phyloP scores from a whole-genome alignment of 2,888 invertebrate genomes.

The Apodemia zela region DNA sequence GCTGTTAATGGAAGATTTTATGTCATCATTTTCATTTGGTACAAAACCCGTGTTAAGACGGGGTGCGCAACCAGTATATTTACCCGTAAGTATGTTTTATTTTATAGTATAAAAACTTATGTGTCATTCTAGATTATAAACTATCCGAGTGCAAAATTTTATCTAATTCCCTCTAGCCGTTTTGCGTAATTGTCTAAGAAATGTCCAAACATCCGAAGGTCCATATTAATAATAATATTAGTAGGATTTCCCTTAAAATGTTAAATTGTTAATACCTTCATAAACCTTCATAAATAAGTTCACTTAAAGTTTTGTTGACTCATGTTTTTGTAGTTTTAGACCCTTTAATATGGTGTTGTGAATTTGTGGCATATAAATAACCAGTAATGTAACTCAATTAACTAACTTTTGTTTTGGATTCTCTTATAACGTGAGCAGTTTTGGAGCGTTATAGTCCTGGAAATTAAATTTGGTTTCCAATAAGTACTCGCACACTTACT shows the following conservation, averaged over 20 bases:
- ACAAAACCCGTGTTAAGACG: no score
- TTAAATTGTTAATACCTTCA: background rate
- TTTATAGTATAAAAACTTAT: no score
- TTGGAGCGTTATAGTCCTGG: constrained; percentile 2
- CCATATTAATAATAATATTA: background rate
- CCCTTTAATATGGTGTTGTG: background rate
- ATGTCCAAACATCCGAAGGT: no score
- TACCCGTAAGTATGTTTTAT: no score
- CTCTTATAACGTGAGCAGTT: constrained; percentile 3
- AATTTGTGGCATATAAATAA: background rate
- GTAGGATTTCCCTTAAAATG: background rate
- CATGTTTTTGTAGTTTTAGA: background rate
- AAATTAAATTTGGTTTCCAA: constrained; percentile 7
- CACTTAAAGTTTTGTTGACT: background rate
- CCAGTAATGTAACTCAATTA: background rate
- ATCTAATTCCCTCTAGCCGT: no score
- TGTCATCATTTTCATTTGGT: no score
- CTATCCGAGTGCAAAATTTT: no score
- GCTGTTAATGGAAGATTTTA: no score
- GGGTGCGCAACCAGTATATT: no score
- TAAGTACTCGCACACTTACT: constrained; percentile 6
- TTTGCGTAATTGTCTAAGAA: no score
- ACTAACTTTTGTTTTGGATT: background rate
- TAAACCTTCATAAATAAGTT: background rate
- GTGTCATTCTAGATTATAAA: no score